Evolutionary conservation across 1,140 invertebrate genomes (phyloP).

Genomic region (Chironomus tepperi): DNA sequence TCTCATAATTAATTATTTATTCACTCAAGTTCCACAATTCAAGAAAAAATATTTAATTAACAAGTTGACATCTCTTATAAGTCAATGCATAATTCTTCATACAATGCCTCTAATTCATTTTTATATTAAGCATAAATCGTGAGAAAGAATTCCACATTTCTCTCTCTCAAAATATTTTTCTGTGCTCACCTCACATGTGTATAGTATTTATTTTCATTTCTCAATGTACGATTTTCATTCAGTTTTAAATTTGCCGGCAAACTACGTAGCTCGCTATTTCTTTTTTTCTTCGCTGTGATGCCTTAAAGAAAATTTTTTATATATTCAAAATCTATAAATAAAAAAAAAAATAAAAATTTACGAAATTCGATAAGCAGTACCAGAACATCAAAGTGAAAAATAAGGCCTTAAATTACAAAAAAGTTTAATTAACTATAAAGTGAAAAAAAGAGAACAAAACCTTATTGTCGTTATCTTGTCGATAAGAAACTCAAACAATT

Average conservation of each 20-base stretch:
- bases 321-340: slow-evolving; percentile 20
- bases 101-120: no score
- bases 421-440: no score
- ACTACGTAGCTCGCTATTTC: background rate
- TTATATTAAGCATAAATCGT: no score
- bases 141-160: no score
- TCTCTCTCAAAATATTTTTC: background rate
- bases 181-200: background rate
- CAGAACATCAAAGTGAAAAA: background rate
- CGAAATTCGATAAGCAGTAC: background rate
- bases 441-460: no score
- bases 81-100: no score
- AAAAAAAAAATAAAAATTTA: background rate
- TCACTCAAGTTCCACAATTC: no score
- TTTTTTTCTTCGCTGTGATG: background rate
- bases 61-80: no score
- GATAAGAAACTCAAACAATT: background rate
- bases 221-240: background rate
- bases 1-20: no score
- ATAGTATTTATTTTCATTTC: background rate
- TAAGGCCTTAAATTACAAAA: no score
- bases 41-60: no score
- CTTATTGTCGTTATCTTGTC: background rate
- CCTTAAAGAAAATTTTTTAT: background rate
- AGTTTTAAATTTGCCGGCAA: slow-evolving; percentile 10